Evolutionary conservation across 2,113 vertebrate genomes (phyloP).

Genomic region (Morone chrysops): DNA sequence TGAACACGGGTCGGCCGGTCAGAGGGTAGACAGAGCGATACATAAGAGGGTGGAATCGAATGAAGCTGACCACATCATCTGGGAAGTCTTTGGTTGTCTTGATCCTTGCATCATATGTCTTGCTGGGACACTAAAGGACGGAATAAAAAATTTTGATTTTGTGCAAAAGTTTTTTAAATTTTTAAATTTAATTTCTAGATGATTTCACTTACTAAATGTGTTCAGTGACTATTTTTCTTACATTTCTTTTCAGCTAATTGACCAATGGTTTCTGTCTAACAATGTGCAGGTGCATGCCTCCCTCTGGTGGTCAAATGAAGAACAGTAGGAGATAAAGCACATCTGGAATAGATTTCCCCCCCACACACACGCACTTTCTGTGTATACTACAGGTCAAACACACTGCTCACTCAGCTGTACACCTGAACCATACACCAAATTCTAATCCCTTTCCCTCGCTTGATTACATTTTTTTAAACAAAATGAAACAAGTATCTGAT

Average conservation of each 20-base stretch:
- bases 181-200: background rate
- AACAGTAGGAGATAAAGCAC: constrained; percentile 20
- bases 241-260: background rate
- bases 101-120: constrained; percentile 93
- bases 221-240: background rate
- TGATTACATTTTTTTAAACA: constrained; percentile 55
- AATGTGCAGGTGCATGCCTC: constrained; percentile 58
- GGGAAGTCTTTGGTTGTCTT: constrained; percentile 97
- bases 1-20: constrained; percentile 89
- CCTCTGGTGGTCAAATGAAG: constrained; percentile 70
- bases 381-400: constrained; percentile 2
- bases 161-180: too few species aligned
- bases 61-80: constrained; percentile 95
- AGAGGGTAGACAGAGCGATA: constrained; percentile 87
- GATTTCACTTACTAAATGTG: background rate
- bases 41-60: constrained; percentile 93
- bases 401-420: constrained; percentile 12
- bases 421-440: constrained; percentile 20
- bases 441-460: background rate
- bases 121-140: constrained; percentile 91
- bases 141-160: background rate
- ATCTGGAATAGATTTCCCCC: constrained; percentile 56
- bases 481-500: constrained; percentile 44
- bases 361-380: background rate
- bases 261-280: background rate